A percentile compares a stretch with the other conserved stretches of the same genome.
phyloP scores from a whole-genome alignment of 2,113 vertebrate genomes.

The Sapajus apella region DNA sequence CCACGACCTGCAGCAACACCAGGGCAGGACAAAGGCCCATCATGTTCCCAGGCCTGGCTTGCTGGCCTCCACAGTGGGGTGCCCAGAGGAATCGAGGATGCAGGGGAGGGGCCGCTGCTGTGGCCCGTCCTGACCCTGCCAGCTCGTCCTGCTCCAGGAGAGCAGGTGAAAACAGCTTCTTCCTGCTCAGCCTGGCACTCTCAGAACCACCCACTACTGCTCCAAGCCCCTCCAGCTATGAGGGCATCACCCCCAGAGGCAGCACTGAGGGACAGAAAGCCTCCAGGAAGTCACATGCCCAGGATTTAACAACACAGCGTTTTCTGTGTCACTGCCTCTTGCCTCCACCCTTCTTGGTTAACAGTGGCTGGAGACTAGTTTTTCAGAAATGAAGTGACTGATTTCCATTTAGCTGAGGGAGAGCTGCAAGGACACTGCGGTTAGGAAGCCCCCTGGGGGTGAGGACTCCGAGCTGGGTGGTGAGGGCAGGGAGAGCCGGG shows the following conservation, averaged over 20 bases:
- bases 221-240: not conserved
- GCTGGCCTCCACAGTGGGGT: not conserved
- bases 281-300: too few relatives aligned
- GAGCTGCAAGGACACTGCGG: not conserved
- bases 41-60: not conserved
- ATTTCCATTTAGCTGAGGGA: not conserved
- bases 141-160: not conserved
- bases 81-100: not conserved
- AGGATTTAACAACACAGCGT: not conserved
- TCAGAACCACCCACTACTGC: not conserved
- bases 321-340: not conserved
- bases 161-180: not conserved
- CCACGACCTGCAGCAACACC: constrained; percentile 89
- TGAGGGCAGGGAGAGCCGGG: not conserved
- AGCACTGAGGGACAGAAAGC: not conserved
- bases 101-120: not conserved
- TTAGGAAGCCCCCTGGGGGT: not conserved
- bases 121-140: not conserved
- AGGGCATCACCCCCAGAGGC: not conserved
- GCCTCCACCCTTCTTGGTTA: not conserved
- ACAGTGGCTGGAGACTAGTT: not conserved
- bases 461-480: not conserved
- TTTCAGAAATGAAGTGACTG: not conserved
- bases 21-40: not conserved
- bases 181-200: not conserved